Base-by-base conservation (phyloP, 2,888 invertebrate genomes). In the Epinotia brunnichana region DNA sequence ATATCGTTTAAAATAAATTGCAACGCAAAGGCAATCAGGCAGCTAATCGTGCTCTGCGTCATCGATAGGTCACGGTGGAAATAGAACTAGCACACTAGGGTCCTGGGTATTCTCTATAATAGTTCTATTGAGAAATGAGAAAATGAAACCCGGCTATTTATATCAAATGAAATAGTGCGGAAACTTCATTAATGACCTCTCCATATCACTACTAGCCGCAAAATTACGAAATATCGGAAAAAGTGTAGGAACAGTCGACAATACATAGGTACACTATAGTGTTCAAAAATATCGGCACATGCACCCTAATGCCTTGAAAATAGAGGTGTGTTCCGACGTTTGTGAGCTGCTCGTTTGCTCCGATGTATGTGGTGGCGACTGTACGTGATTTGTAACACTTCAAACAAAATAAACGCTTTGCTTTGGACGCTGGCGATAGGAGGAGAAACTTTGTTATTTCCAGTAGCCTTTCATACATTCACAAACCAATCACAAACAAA, bases 21-120 rank as follows among this genome's bases (percentile, higher is more conserved):
- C 56, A 56, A 2, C 29, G 57, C 64, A 35, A 66, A 66, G 56
- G 66, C 54, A 66, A 66, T 66, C 66, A 41, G 66, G 53, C 66
- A 56, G 54, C 15, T 56, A 66, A 66, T 56, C 39, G 24, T 19
- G 53, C 64, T 4, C 64, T 54, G 41, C 41, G 41, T 56, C 54
- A 41, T 11, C 21, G 66, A 66, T 56, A 66, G 66, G 66, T 66
- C 54, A 66, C 41, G 54, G 24, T 56, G 2, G 39, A 56, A 56
- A 66, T 66, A 66, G 41, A 66, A 66, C 66, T 66, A 54, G 41
- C 41, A 39, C 35, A 62, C 62, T 17, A 29, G 39, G 17, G 63
- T 35, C 48, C 51, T 62, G 29, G 24, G n/a, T 24, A 61, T 62
- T 62, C 24, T 48, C 29, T 21, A n/a, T 61, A 61, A n/a, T 62